Base-by-base conservation (phyloP, 2,113 vertebrate species). In the Ornithorhynchus anatinus region DNA sequence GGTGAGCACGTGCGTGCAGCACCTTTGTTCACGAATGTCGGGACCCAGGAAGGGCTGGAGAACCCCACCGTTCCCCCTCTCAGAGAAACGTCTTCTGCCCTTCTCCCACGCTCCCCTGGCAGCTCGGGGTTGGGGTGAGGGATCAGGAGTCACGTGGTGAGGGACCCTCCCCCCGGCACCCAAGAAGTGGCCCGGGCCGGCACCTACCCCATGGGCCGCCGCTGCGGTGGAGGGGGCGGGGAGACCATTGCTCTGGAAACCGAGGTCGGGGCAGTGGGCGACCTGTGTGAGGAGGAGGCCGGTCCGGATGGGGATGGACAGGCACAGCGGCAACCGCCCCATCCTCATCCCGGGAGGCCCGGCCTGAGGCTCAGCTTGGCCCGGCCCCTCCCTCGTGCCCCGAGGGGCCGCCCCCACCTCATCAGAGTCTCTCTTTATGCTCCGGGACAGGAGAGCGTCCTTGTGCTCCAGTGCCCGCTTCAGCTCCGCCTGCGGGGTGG, bases 391-490 rank as follows among this genome's bases (percentile, higher is more conserved):
- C 27, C 31, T 51, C 23, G 20, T 29, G 66, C 16, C 0, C 15
- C 57, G 36, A 10, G 31, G 38, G 20, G 51, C 36, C 8, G 48
- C 20, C 16, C 25, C 0, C 87, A 99, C 96, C 95, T 97, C 94
- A 13, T 95, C 92, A 19, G 89, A 81, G n/a, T 95, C 95, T 76
- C 90, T 92, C 59, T 90, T 93, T 89, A 93, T 92, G 48, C 96
- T 90, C 73, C 95, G 95, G 81, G 96, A 92, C 68, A 97, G 73
- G 42, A 95, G 72, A 25, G 86, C 89, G 39, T 92, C 94, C 81
- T 91, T 97, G 78, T 95, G 94, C 59, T 96, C 95, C 68, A 97
- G 77, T 79, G 97, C 95, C 77, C 90, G 79, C 81, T 97, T 95
- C 69, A 97, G 76, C 72, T 95, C 94, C 84, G 85, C 91, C 97